These are phyloP conservation scores for Leiothrix lutea DNA, from an alignment of 2,113 vertebrate genomes.

Conservation along the genomic window DNA sequence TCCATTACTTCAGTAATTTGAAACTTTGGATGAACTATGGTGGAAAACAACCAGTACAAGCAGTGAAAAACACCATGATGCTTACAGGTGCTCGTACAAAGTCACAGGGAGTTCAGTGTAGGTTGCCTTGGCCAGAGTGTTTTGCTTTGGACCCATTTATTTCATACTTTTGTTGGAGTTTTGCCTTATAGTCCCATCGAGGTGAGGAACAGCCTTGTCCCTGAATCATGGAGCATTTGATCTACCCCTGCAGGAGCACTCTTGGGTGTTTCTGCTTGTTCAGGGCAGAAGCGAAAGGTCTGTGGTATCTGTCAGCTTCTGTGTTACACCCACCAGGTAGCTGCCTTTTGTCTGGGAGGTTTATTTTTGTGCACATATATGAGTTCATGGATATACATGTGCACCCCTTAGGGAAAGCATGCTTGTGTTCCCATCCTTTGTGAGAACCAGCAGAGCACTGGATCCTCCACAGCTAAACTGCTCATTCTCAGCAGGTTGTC, in stretches of 20 bases:
- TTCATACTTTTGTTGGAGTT: not conserved
- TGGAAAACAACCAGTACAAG: not conserved
- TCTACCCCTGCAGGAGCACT: not conserved
- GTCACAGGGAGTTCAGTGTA: not conserved
- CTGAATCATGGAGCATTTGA: accelerated
- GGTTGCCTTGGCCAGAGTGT: not conserved
- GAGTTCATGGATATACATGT: not conserved
- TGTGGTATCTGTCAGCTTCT: not conserved
- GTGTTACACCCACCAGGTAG: not conserved
- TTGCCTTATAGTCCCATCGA: not conserved
- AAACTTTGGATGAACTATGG: not conserved
- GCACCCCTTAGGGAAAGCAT: not conserved
- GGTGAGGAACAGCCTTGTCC: not conserved
- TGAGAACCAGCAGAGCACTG: not conserved
- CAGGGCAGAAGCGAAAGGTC: not conserved
- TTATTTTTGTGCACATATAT: not conserved
- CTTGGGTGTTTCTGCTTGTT: not conserved
- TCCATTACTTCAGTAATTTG: not conserved
- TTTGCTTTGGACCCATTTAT: not conserved
- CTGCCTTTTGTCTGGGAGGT: not conserved
- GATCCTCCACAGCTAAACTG: not conserved
- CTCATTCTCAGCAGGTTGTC: not conserved
- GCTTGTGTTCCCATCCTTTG: not conserved
- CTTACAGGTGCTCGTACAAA: not conserved
- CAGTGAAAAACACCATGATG: not conserved